Percentiles rank a stretch among this genome's conserved stretches.
Evolutionary conservation across 1,140 invertebrate genomes (phyloP).

Genomic region (Pollicipes pollicipes): DNA sequence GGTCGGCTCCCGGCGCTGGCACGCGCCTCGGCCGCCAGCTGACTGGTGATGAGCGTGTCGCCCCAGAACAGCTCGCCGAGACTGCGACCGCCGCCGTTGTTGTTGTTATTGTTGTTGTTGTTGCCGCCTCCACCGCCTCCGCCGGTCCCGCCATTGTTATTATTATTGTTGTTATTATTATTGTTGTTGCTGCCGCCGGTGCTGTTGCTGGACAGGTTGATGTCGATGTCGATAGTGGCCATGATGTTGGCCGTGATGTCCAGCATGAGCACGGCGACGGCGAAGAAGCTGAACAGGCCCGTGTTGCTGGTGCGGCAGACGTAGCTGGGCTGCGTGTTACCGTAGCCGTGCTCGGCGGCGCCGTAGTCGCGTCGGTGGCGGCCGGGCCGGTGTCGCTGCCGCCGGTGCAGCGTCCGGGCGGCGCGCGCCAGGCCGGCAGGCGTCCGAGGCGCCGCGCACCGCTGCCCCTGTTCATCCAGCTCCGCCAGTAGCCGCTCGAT

Average conservation of each 20-base stretch:
- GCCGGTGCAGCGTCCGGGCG: not conserved
- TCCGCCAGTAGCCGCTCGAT: not conserved
- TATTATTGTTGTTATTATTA: not conserved
- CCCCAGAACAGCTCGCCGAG: not conserved
- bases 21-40: not conserved
- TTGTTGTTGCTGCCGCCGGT: slow-evolving; percentile 7
- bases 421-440: not conserved
- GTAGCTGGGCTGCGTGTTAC: not conserved
- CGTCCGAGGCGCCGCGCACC: not conserved
- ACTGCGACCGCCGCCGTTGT: not conserved
- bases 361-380: not conserved
- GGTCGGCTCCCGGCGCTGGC: not conserved
- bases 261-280: slow-evolving; percentile 14
- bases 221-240: slow-evolving; percentile 11
- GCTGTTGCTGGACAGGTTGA: slow-evolving; percentile 10
- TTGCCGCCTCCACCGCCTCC: no score
- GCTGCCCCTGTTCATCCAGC: not conserved
- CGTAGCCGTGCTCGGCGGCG: no score
- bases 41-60: not conserved
- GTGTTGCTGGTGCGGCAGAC: slow-evolving; percentile 15
- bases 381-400: no score
- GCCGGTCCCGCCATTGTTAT: not conserved
- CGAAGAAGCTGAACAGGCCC: slow-evolving; percentile 13
- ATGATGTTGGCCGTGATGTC: slow-evolving; percentile 15
- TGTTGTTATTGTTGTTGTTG: not conserved